These are phyloP conservation scores for Sigmodon hispidus DNA, from an alignment of 2,113 vertebrate genomes.

Conservation along the genomic window DNA sequence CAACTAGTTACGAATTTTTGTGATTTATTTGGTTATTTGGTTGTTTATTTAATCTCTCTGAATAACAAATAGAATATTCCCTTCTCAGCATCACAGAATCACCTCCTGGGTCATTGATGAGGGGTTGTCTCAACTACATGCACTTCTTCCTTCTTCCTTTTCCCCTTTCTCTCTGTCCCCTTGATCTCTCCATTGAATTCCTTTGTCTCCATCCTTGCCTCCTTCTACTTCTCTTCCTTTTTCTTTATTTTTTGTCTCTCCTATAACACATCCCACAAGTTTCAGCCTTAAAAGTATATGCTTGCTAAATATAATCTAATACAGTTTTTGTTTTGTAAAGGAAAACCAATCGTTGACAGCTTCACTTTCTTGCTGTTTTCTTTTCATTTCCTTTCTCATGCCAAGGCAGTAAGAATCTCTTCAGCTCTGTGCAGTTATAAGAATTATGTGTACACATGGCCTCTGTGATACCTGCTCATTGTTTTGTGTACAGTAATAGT, in stretches of 20 bases:
- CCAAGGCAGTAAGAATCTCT: not conserved
- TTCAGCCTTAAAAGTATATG: not conserved
- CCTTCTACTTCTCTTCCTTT: not conserved
- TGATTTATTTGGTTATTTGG: constrained; percentile 47
- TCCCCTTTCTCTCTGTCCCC: not conserved
- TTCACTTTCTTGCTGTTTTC: not conserved
- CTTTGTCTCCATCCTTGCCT: not conserved
- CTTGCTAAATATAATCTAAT: not conserved
- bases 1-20: constrained; percentile 23
- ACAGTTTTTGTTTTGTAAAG: not conserved
- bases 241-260: not conserved
- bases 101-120: not conserved
- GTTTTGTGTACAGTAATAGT: not conserved
- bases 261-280: not conserved
- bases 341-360: not conserved
- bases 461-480: not conserved
- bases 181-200: not conserved
- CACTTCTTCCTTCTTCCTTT: no score
- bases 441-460: not conserved
- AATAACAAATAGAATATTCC: not conserved
- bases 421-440: not conserved
- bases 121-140: not conserved
- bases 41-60: constrained; percentile 19
- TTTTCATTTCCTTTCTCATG: not conserved
- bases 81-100: not conserved